Evolutionary conservation across 2,888 invertebrate species (phyloP).

Genomic region (Eulithis prunata): DNA sequence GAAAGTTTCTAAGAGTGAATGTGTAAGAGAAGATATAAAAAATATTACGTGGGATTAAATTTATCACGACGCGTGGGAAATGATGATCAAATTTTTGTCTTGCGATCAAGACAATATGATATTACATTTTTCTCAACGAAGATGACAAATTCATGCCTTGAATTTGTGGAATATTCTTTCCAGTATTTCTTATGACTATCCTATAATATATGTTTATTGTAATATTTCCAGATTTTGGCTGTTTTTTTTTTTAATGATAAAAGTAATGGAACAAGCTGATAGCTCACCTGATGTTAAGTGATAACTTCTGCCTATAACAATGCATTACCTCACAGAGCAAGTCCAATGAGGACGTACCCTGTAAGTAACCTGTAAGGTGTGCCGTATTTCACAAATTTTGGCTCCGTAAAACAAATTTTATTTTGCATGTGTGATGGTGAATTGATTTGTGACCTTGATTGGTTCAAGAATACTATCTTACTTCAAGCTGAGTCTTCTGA

Average conservation of each 20-base stretch:
- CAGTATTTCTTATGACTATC: background rate
- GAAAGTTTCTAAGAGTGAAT: slow-evolving; percentile 9
- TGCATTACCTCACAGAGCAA: no score
- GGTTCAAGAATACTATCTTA: background rate
- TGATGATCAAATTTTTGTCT: slow-evolving; percentile 10
- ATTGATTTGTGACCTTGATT: background rate
- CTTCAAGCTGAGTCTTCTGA: no score
- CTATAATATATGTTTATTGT: background rate
- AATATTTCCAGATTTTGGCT: background rate
- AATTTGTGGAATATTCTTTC: background rate
- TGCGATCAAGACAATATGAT: slow-evolving; percentile 9
- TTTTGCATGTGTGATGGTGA: background rate
- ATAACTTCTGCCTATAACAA: no score
- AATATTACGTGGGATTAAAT: slow-evolving; percentile 7
- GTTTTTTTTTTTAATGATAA: no score
- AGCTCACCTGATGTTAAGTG: no score
- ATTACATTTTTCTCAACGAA: slow-evolving; percentile 16
- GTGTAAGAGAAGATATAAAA: slow-evolving; percentile 4
- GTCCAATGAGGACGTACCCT: no score
- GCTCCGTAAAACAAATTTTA: background rate
- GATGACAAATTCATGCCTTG: background rate
- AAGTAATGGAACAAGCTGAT: no score
- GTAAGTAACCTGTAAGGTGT: no score
- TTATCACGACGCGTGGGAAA: slow-evolving; percentile 15
- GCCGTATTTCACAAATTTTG: background rate